These are phyloP conservation scores for Orthosia gracilis DNA, from an alignment of 2,888 invertebrate species.

Conservation along the genomic window DNA sequence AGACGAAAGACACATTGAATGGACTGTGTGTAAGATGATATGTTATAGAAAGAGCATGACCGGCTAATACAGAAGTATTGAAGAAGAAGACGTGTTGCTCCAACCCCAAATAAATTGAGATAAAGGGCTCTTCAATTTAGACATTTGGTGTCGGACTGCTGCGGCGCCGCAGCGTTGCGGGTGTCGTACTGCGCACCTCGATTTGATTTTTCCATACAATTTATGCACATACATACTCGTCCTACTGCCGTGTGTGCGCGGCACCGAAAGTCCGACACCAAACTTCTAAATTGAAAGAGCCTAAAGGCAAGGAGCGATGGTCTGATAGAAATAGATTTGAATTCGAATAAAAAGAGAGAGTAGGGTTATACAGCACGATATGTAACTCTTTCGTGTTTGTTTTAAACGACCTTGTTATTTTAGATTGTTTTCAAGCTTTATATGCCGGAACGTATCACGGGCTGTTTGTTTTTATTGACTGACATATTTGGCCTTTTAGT, in stretches of 20 bases:
- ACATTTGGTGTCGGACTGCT: too few species aligned
- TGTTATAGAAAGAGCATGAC: background rate
- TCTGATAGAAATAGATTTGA: conserved; percentile 2
- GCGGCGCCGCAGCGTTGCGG: too few species aligned
- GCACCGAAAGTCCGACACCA: too few species aligned
- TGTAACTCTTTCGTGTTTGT: conserved; percentile 3
- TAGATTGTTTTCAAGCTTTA: conserved; percentile 29
- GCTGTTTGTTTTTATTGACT: conserved; percentile 43
- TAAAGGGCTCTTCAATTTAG: too few species aligned
- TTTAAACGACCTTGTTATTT: conserved; percentile 29
- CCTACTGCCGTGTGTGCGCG: too few species aligned
- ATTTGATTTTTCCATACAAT: too few species aligned
- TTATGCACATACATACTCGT: too few species aligned
- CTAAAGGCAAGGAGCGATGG: background rate
- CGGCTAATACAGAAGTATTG: background rate
- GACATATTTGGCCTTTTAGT: conserved; percentile 27
- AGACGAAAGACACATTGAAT: background rate
- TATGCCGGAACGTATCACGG: conserved; percentile 43
- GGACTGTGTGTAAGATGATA: too few species aligned
- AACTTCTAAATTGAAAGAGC: too few species aligned
- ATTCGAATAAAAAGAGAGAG: background rate
- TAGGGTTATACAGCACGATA: background rate
- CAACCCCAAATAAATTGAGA: background rate
- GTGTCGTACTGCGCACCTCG: too few species aligned
- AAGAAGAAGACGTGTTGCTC: background rate